Base-by-base conservation (phyloP, 2,888 invertebrate species). In the Dolichopus griseipennis region DNA sequence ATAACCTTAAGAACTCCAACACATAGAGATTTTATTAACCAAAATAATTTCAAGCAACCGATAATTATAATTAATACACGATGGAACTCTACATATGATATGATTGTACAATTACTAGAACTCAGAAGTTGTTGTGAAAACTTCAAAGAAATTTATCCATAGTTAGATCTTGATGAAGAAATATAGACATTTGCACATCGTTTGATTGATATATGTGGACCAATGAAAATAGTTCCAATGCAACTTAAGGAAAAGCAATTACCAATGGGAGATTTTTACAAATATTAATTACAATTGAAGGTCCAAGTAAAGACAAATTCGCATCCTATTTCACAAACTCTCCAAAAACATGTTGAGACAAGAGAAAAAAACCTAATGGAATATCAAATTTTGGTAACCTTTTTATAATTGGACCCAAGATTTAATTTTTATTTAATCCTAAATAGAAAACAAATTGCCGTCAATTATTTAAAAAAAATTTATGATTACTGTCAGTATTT, bases 251-350 rank as follows among this genome's bases (percentile, higher is more conserved):
- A 63, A 22, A 63, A 8, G 1, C 63, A 63, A 63, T 63, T 63
- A 63, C 21, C 20, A 63, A 22, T 63, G 27, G 63, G 22, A 6
- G 63, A 63, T 34, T 63, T 63, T 63, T 63, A 22, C 12, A 63
- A 27, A 63, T 6, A 2, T 8, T 63, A 12, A 7, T 10, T 63
- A 6, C 5, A 22, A 4, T 6, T 63, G 20, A 63, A 63, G 10
- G 18, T 63, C 6, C 4, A 63, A 20, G 12, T 63, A 10, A 8
- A 63, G 22, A 12, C 1, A 22, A 63, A 63, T 12, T 21, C 12
- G 7, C 5, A 63, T 6, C 2, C 27, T 8, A 4, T 63, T 2
- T 34, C 10, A 15, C 6, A 27, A 37, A 1, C 37, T 37, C 21
- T 22, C 1, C 1, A 22, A 27, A 22, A 22, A 5, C 1, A 6